Evolutionary conservation across 2,113 vertebrate genomes (phyloP).

Genomic region (Colaptes auratus): DNA sequence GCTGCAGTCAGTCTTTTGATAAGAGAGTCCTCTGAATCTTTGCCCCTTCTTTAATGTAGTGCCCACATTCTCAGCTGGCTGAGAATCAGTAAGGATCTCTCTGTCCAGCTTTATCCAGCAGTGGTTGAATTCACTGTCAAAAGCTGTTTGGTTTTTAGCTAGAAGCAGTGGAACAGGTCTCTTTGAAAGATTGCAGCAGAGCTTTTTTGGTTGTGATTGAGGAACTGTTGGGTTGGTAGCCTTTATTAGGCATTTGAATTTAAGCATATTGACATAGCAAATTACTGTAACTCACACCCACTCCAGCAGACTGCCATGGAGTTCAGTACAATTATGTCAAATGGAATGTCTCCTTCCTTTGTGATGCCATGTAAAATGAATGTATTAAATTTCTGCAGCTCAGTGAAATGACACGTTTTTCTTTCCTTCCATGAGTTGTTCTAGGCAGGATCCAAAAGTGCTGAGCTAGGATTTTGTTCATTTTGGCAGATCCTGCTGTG

Average conservation of each 20-base stretch:
- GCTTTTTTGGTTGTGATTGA: neutral
- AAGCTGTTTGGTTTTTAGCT: neutral
- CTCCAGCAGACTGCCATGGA: neutral
- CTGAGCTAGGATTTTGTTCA: neutral
- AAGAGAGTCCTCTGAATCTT: neutral
- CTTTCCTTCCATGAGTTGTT: conserved; percentile 36
- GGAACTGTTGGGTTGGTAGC: neutral
- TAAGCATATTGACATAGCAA: neutral
- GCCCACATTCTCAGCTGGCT: neutral
- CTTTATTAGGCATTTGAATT: neutral
- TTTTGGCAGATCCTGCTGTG: conserved; percentile 52
- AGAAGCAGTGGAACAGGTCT: neutral
- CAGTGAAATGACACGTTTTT: neutral
- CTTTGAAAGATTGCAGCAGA: neutral
- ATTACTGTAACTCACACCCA: neutral
- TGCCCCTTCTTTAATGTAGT: neutral
- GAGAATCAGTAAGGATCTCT: neutral
- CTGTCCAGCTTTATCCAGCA: neutral
- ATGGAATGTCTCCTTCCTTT: neutral
- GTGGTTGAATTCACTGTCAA: neutral
- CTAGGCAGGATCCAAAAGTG: conserved; percentile 52
- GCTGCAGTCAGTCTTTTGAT: neutral
- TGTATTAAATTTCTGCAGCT: neutral
- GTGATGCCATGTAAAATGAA: neutral
- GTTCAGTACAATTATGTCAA: neutral